Evolutionary conservation across 2,888 invertebrate genomes (phyloP), one percentile per base, ranked within the genome.

Genomic region (Diaphora mendica): DNA sequence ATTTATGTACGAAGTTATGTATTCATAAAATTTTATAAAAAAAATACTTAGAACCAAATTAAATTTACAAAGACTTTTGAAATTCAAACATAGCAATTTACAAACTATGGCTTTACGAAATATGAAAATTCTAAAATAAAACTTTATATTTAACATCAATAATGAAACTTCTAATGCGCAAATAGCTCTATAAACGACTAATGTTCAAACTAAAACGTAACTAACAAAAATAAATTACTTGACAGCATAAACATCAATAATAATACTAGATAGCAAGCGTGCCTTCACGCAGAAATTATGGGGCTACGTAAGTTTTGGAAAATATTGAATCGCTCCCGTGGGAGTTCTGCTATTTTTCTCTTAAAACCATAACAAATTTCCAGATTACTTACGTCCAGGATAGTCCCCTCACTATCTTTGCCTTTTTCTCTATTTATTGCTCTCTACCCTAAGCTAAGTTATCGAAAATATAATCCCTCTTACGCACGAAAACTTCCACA

Each of bases 401-500:
- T 84, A 82, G 86, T 85, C 87, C 87, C 90, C 88, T 89, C 88
- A 87, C 88, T 87, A 88, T 91, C 91, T 91, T 85, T 90, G 88
- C 90, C 89, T 89, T 88, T 89, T 92, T 88, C 91, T 91, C 89
- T 94, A 94, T 94, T 94, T 95, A 95, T 95, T 94, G 93, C 93
- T 81, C 84, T 85, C 89, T 88, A 91, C 94, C 95, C 95, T 90
- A 89, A 88, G 92, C 91, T 89, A 92, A 94, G 92, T 94, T 95
- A 94, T 95, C 93, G 94, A 95, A 94, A 95, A 94, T 93, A 94
- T 95, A 95, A 95, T 95, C 93, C 95, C 93, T 94, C 94, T 91
- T 92, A 92, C 93, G 92, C 91, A 90, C 88, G 91, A 88, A 92
- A 94, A 95, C 91, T 94, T 94, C 92, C 90, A 90, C 90, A 89